Conservation (phyloP, 2,797 vertebrate genomes). For the Sebastes minor region DNA sequence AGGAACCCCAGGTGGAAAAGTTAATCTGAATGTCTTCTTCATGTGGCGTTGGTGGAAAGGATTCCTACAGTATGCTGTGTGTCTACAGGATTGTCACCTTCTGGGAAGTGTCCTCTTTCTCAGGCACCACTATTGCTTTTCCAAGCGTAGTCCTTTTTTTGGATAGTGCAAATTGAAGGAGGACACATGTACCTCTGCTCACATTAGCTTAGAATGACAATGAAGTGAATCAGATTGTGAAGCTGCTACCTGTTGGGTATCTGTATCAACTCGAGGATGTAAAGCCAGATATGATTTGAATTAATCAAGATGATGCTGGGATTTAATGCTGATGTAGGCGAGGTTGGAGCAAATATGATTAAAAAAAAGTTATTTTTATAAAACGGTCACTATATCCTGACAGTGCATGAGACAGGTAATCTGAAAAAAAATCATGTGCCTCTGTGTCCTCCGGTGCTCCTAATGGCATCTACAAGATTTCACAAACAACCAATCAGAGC, state of each 20-base stretch:
- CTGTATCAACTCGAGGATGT: background rate
- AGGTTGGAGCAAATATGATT: too few relatives aligned
- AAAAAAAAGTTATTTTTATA: too few relatives aligned
- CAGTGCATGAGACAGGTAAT: too few relatives aligned
- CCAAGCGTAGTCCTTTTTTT: slow-evolving; percentile 21
- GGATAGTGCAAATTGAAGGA: slow-evolving; percentile 54
- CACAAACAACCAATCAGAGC: too few relatives aligned
- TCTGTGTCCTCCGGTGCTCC: too few relatives aligned
- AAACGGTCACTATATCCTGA: too few relatives aligned
- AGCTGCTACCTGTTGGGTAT: slow-evolving; percentile 24
- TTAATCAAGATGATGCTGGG: background rate
- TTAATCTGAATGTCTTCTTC: slow-evolving; percentile 38
- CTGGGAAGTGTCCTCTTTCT: slow-evolving; percentile 3
- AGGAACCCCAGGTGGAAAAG: background rate
- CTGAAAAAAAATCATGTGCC: too few relatives aligned
- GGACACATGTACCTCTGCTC: slow-evolving; percentile 9
- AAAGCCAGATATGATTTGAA: slow-evolving; percentile 14
- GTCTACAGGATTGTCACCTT: slow-evolving; percentile 40
- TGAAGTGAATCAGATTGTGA: slow-evolving; percentile 7
- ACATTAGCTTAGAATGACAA: slow-evolving; percentile 14
- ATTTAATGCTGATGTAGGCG: background rate
- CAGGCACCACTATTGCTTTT: slow-evolving; percentile 2
- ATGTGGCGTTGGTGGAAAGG: slow-evolving; percentile 28
- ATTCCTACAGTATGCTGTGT: slow-evolving; percentile 2
- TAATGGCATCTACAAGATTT: too few relatives aligned